A percentile compares a stretch with the other conserved stretches of the same genome.
These are phyloP conservation scores for Sycophila texana DNA, from an alignment of 2,888 invertebrate species.

Conservation along the genomic window DNA sequence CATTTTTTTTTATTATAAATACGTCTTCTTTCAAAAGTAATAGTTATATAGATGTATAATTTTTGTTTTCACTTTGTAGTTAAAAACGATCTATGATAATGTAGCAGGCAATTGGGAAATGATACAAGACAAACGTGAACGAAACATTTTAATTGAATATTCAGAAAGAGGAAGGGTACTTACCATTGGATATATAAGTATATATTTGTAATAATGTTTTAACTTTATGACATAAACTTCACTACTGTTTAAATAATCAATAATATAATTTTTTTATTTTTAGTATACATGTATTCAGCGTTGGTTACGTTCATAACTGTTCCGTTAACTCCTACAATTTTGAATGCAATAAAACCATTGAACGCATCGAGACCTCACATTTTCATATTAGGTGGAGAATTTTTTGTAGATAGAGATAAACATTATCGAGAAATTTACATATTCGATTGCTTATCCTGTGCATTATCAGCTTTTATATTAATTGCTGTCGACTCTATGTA, in stretches of 20 bases:
- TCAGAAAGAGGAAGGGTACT: constrained; percentile 5
- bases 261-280: not conserved
- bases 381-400: constrained; percentile 36
- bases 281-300: constrained; percentile 12
- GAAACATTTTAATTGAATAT: not conserved
- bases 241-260: no score
- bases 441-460: constrained; percentile 18
- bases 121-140: constrained; percentile 4
- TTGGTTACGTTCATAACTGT: constrained; percentile 10
- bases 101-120: constrained; percentile 11
- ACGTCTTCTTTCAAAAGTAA: not conserved
- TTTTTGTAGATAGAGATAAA: constrained; percentile 1
- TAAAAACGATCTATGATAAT: constrained; percentile 13
- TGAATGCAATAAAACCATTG: constrained; percentile 8
- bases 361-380: constrained; percentile 16
- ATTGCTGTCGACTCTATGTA: constrained; percentile 20
- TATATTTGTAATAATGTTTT: no score
- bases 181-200: not conserved
- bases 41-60: not conserved
- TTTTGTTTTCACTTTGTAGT: not conserved
- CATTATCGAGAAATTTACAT: constrained; percentile 25
- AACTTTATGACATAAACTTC: no score
- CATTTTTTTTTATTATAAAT: no score
- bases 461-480: not conserved
- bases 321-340: constrained; percentile 9